Evolutionary conservation across 2,888 invertebrate genomes (phyloP).

Genomic region (Sinohyriopsis cumingii): DNA sequence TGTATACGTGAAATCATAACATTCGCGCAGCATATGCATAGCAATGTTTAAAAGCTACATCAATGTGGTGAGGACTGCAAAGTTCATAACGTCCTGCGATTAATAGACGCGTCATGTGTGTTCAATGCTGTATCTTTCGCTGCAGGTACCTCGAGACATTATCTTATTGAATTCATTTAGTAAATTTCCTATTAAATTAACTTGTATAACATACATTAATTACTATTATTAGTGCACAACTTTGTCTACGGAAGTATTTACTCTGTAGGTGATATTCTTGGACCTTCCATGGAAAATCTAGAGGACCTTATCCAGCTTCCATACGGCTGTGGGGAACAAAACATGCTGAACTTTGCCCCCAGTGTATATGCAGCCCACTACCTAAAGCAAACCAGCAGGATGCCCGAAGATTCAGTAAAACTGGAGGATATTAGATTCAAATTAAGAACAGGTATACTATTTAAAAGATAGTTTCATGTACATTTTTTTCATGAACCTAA

Average conservation of each 20-base stretch:
- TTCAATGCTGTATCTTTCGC: too few species aligned
- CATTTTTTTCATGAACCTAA: too few species aligned
- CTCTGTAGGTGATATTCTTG: conserved; percentile 81
- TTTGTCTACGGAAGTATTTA: background rate
- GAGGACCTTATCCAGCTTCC: conserved; percentile 84
- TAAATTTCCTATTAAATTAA: background rate
- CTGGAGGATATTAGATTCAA: conserved; percentile 72
- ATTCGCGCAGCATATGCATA: too few species aligned
- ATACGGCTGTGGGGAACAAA: conserved; percentile 93
- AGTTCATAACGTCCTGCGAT: too few species aligned
- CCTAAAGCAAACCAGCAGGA: conserved; percentile 81
- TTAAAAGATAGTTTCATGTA: too few species aligned
- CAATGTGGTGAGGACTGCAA: too few species aligned
- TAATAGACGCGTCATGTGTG: too few species aligned
- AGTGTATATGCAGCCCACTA: conserved; percentile 90
- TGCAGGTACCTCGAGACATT: too few species aligned
- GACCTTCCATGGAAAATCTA: conserved; percentile 83
- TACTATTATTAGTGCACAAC: background rate
- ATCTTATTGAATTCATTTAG: too few species aligned
- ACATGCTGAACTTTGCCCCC: conserved; percentile 91
- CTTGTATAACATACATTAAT: background rate
- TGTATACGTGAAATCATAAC: too few species aligned
- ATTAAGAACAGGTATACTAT: conserved; percentile 21
- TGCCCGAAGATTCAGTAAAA: conserved; percentile 78
- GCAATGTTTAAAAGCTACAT: too few species aligned